phyloP scores from a whole-genome alignment of 2,797 vertebrate genomes.

The Choloepus didactylus region DNA sequence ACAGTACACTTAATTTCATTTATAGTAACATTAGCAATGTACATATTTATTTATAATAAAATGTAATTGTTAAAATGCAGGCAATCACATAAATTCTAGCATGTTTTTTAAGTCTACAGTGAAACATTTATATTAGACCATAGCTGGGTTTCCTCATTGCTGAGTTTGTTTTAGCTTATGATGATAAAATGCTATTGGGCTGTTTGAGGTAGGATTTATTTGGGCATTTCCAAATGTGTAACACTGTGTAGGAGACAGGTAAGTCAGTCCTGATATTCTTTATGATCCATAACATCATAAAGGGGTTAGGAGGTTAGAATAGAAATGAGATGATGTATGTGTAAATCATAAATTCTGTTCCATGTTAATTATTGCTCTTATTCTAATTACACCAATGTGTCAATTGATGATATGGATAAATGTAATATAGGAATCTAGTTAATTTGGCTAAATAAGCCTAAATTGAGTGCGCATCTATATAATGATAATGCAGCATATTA shows the following conservation, averaged over 20 bases:
- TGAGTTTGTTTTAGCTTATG: too few relatives aligned
- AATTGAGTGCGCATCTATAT: neutral
- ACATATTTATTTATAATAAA: neutral
- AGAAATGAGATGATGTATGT: neutral
- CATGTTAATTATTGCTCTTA: neutral
- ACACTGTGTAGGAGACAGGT: too few relatives aligned
- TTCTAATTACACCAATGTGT: neutral
- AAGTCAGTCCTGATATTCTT: too few relatives aligned
- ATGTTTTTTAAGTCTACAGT: neutral
- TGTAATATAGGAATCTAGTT: neutral
- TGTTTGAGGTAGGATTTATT: too few relatives aligned
- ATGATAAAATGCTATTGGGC: too few relatives aligned
- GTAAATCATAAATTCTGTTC: neutral
- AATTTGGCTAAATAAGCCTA: neutral
- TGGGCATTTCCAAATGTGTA: too few relatives aligned
- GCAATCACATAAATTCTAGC: neutral
- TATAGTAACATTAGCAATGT: neutral
- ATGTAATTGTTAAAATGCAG: neutral
- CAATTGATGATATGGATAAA: neutral
- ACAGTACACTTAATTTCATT: neutral
- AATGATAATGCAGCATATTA: neutral
- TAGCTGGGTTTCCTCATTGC: too few relatives aligned
- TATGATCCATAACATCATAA: neutral
- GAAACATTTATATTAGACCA: neutral
- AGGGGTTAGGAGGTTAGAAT: neutral